phyloP scores from a whole-genome alignment of 2,888 invertebrate genomes.

The Caenorhabditis doughertyi region DNA sequence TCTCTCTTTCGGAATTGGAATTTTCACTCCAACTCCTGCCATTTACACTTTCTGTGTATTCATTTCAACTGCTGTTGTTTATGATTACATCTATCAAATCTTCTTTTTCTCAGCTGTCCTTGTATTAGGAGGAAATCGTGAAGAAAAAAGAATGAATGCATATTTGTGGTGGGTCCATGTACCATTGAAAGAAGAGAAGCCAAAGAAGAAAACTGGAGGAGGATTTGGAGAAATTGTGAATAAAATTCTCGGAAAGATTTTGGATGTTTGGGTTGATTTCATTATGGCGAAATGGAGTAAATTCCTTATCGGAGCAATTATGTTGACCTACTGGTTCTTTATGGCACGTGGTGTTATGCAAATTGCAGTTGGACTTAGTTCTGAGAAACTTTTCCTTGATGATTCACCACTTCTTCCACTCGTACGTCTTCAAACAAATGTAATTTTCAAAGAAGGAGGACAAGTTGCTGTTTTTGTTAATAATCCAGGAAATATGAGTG shows the following conservation, averaged over 20 bases:
- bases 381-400: conserved; percentile 82
- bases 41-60: conserved; percentile 82
- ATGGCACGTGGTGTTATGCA: conserved; percentile 80
- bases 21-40: conserved; percentile 82
- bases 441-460: conserved; percentile 82
- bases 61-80: conserved; percentile 80
- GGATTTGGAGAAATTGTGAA: conserved; percentile 46
- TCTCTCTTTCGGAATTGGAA: conserved; percentile 81
- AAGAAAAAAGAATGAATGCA: conserved; percentile 75
- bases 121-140: conserved; percentile 78
- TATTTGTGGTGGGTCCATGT: conserved; percentile 75
- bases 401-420: conserved; percentile 82
- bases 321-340: conserved; percentile 78
- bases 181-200: conserved; percentile 63
- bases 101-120: conserved; percentile 82
- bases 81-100: conserved; percentile 81
- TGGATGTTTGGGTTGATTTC: conserved; percentile 80
- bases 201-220: conserved; percentile 19
- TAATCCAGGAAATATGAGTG: conserved; percentile 79
- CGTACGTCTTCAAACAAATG: conserved; percentile 81
- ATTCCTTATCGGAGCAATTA: conserved; percentile 67
- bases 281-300: conserved; percentile 77
- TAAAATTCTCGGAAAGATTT: conserved; percentile 43
- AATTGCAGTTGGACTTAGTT: conserved; percentile 80
- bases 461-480: conserved; percentile 82